A percentile compares a stretch with the other conserved stretches of the same genome.
These are phyloP conservation scores for Heliocidaris tuberculata DNA, from an alignment of 35 echinoderm and acorn worm genomes.

Conservation along the genomic window DNA sequence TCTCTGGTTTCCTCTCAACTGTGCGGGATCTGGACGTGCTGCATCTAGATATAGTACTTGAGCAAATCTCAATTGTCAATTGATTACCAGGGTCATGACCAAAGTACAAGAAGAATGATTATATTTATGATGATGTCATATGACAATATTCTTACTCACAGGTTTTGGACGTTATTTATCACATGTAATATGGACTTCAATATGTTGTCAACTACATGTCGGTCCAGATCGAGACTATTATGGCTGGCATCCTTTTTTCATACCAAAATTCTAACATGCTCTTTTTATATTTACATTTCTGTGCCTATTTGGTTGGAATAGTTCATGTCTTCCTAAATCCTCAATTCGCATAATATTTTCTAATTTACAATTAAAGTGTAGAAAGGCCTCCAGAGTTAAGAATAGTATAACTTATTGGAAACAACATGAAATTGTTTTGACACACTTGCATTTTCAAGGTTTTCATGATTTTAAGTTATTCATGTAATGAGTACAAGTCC, in stretches of 20 bases:
- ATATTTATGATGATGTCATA: slow-evolving; percentile 8
- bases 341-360: neutral
- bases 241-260: too few relatives aligned
- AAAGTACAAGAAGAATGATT: slow-evolving; percentile 17
- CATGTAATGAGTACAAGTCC: too few relatives aligned
- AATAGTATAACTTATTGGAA: too few relatives aligned
- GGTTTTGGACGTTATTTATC: neutral
- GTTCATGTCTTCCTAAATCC: too few relatives aligned
- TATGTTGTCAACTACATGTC: neutral
- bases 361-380: neutral
- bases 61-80: neutral
- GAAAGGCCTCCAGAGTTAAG: too few relatives aligned
- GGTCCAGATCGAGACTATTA: neutral
- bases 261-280: neutral
- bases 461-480: too few relatives aligned
- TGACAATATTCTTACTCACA: neutral
- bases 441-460: too few relatives aligned
- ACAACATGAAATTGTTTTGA: too few relatives aligned
- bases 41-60: slow-evolving; percentile 7
- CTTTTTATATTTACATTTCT: neutral
- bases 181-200: neutral
- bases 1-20: neutral
- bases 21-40: neutral
- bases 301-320: neutral
- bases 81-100: slow-evolving; percentile 15